Base-by-base conservation (phyloP, 2,797 vertebrate genomes). In the Pteronotus mesoamericanus region DNA sequence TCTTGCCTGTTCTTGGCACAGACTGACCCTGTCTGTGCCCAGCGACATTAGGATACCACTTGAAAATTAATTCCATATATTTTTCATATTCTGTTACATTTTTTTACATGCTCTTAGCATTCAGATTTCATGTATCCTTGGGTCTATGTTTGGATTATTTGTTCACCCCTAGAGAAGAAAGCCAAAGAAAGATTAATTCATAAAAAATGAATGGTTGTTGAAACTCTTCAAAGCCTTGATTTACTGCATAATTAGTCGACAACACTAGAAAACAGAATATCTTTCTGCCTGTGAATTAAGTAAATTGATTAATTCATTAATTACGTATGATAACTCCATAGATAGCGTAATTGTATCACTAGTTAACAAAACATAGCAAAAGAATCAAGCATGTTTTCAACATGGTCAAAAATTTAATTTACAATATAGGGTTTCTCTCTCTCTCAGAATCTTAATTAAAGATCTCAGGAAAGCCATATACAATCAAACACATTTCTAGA, bases 251-350 rank as follows among this genome's bases (percentile, higher is more conserved):
- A 98, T 98, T 97, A 97, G 96, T 83, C 98, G 92, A 97, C 75
- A 97, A 97, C 91, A 96, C 86, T 96, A 97, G 95, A 91, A 97
- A 95, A 97, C 80, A 96, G 97, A 93, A 46, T 97, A 94, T 78
- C 53, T 86, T 96, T 95, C 88, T 91, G 74, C 94, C 80, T 92
- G 44, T 61, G 91, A 96, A 97, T 96, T 97, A 96, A 96, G 94
- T 95, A 96, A 96, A 97, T 97, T 90, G 94, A 98, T 98, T 97
- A 98, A 97, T 97, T 97, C 93, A 97, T 98, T 97, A 98, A 98
- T 97, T 97, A 95, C 74, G 0, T 86, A 92, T 78, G 97, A 98
- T 98, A 97, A 98, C 85, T 92, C 89, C 93, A 96, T 46, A 96
- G 97, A 98, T 97, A 97, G 94, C 55, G 78, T 96, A 97, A 97